Percentiles rank a stretch among this genome's conserved stretches.
These are phyloP conservation scores for Eristalis arbustorum DNA, from an alignment of 2,888 invertebrate genomes.

Conservation along the genomic window DNA sequence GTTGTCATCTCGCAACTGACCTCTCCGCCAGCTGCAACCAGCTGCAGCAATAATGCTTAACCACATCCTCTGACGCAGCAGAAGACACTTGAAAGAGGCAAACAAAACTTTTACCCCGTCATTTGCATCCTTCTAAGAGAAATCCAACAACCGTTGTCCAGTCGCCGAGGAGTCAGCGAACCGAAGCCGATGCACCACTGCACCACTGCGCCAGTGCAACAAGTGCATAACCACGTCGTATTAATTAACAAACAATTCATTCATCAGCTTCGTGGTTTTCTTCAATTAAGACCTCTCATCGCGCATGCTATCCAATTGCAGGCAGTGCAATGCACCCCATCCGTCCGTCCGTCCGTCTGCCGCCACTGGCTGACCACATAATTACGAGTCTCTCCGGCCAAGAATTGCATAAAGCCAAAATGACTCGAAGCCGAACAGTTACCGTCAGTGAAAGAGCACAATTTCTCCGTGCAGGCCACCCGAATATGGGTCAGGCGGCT, in stretches of 20 bases:
- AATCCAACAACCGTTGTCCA: conserved; percentile 46
- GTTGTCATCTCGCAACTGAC: neutral
- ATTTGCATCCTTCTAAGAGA: conserved; percentile 39
- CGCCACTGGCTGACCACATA: conserved; percentile 26
- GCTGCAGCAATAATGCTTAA: neutral
- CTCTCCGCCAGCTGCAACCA: neutral
- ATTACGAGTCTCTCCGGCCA: conserved; percentile 9
- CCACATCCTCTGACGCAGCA: neutral
- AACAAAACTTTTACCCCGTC: conserved; percentile 4
- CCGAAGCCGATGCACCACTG: conserved; percentile 36
- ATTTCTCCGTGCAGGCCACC: conserved; percentile 51
- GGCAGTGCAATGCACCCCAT: neutral
- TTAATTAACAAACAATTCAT: conserved; percentile 66
- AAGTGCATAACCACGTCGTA: conserved; percentile 46
- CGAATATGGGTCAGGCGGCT: conserved; percentile 58
- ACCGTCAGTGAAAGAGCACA: conserved; percentile 47
- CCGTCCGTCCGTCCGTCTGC: neutral
- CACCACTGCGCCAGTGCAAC: conserved; percentile 46
- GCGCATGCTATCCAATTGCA: conserved; percentile 1
- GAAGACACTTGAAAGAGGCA: neutral
- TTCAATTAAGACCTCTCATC: conserved; percentile 48
- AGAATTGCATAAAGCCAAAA: conserved; percentile 63
- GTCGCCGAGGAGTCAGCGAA: conserved; percentile 44
- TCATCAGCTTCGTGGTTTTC: conserved; percentile 38
- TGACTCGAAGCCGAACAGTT: conserved; percentile 49